These are phyloP conservation scores for Iselma pallidipennis DNA, from an alignment of 2,888 invertebrate genomes.

Conservation along the genomic window DNA sequence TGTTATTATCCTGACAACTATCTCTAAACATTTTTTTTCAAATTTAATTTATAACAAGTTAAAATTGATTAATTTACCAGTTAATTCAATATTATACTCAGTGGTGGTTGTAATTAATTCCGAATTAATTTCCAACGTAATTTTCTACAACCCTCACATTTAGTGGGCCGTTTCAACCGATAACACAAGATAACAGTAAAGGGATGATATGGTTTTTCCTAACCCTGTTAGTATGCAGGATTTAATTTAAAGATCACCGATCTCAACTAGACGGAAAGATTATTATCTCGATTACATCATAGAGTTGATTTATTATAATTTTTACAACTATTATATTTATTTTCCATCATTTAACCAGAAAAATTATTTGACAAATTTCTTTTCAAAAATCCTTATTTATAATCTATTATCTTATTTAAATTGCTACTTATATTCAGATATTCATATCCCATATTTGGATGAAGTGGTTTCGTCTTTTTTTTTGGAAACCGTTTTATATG, in stretches of 20 bases:
- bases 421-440: neutral
- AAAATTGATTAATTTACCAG: too few species aligned
- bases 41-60: too few species aligned
- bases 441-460: neutral
- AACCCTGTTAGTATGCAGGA: neutral
- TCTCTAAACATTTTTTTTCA: too few species aligned
- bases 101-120: neutral
- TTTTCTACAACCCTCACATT: neutral
- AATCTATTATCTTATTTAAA: neutral
- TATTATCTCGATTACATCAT: neutral
- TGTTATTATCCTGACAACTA: too few species aligned
- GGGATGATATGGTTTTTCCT: neutral
- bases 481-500: too few species aligned
- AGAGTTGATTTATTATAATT: neutral
- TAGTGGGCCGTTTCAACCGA: neutral
- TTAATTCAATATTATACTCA: too few species aligned
- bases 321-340: too few species aligned
- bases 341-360: neutral
- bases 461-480: too few species aligned
- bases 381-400: neutral
- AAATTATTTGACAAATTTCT: neutral
- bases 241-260: neutral
- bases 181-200: neutral
- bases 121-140: neutral
- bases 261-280: neutral